These are phyloP conservation scores for Eidolon helvum DNA, from an alignment of 2,113 vertebrate genomes.

Conservation along the genomic window DNA sequence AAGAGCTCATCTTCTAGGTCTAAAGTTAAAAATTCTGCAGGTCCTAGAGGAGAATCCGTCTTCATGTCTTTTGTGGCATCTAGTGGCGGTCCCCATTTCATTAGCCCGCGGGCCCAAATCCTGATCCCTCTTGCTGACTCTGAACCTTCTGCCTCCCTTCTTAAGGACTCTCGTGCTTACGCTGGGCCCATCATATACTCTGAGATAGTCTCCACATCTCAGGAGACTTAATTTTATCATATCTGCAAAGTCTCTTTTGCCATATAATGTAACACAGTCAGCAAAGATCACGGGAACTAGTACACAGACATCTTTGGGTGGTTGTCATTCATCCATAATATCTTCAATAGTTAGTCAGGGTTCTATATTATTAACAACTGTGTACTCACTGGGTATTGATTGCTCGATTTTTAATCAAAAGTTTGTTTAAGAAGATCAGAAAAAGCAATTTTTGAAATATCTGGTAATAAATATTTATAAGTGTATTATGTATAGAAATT, in stretches of 20 bases:
- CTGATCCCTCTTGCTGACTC: neutral
- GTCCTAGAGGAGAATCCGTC: neutral
- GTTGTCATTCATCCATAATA: neutral
- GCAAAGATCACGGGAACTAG: neutral
- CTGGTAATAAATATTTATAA: slow-evolving; percentile 37
- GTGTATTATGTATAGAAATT: neutral
- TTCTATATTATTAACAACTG: neutral
- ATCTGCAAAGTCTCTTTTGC: neutral
- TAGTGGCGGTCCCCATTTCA: neutral
- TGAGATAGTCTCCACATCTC: neutral
- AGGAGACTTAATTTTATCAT: neutral
- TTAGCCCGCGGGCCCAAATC: neutral
- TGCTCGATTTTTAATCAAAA: slow-evolving; percentile 20
- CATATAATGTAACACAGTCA: neutral
- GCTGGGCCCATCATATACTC: neutral
- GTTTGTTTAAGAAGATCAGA: neutral
- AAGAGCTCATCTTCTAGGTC: neutral
- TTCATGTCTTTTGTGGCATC: neutral
- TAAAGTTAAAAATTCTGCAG: neutral
- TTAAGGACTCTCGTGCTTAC: neutral
- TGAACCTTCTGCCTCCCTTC: neutral
- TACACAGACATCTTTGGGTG: neutral
- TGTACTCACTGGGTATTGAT: neutral
- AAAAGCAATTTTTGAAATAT: neutral
- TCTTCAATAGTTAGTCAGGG: neutral